Evolutionary conservation across 2,113 vertebrate species (phyloP), one percentile per base, ranked within the genome.

Genomic region (Parus major): DNA sequence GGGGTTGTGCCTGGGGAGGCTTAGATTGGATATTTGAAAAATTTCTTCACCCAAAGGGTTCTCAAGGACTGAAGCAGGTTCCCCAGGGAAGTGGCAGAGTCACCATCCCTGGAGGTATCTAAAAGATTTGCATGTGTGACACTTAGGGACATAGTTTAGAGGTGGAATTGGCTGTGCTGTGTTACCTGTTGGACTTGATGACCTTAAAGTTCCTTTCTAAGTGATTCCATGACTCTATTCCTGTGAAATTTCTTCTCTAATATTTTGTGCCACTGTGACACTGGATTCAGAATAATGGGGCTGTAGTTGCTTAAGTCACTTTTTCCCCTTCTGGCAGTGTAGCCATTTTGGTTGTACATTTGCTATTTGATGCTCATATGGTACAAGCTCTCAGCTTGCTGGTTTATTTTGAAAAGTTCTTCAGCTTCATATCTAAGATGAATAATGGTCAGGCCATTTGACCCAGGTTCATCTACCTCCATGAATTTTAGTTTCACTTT

Each of bases 171-270:
- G 22, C 41, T 5, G 1, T 42, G 19, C 55, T 42, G 6, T 5
- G 29, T 53, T 53, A 36, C 5, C 8, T n/a, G 31, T 49, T 68
- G 27, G 18, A 41, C 12, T 66, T 0, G 0, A 47, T 47, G 29
- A 21, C 24, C 31, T 65, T 35, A 60, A 35, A 41, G 25, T 10
- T 41, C 21, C 12, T 86, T 36, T 55, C 41, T 18, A 29, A 61
- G 56, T 11, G 3, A 61, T 29, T 80, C 53, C 42, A 15, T 25
- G 4, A 42, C 28, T 66, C 27, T 57, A 21, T 27, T 41, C 29
- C n/a, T 76, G 28, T 20, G 56, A 79, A 52, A 69, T 23, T 79
- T 82, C 4, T 72, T 68, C 21, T 56, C n/a, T 44, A 28, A 35
- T 41, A 15, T 52, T 60, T n/a, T 47, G 39, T 17, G 29, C 14